Evolutionary conservation across 23 tunicate genomes (phyloP).

Genomic region (Ascidia mentula): DNA sequence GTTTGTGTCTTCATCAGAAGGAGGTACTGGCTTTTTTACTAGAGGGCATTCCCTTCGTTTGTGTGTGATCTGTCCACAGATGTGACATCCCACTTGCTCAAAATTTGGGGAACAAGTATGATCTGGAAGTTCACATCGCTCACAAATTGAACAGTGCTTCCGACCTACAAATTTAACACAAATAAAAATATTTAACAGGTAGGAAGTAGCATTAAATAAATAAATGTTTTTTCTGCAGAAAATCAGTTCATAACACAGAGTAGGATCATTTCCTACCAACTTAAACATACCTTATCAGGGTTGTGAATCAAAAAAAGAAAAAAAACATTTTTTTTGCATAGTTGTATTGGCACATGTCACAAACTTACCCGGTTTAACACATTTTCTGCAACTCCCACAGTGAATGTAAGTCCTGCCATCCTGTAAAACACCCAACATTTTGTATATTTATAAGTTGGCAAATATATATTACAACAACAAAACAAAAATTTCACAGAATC

Average conservation of each 20-base stretch:
- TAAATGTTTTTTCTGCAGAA: too few species aligned
- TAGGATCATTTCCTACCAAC: too few species aligned
- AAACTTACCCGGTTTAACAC: constrained; percentile 67
- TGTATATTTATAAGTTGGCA: neutral
- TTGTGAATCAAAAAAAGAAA: neutral
- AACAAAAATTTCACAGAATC: neutral
- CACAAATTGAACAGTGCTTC: constrained; percentile 44
- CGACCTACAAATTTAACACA: constrained; percentile 32
- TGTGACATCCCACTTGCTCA: constrained; percentile 38
- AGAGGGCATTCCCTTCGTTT: constrained; percentile 59
- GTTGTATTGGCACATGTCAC: neutral
- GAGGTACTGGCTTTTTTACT: neutral
- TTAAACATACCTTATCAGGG: too few species aligned
- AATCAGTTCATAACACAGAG: too few species aligned
- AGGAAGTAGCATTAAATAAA: neutral
- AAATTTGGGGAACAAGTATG: constrained; percentile 35
- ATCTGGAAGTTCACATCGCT: constrained; percentile 44
- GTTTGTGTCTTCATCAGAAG: neutral
- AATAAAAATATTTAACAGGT: neutral
- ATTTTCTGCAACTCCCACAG: constrained; percentile 44
- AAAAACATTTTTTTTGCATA: neutral
- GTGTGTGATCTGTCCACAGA: constrained; percentile 66
- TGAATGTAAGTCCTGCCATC: constrained; percentile 72
- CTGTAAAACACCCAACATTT: constrained; percentile 17
- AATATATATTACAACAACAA: neutral